Conservation (phyloP, 2,113 vertebrate species). For the Martes martes region DNA sequence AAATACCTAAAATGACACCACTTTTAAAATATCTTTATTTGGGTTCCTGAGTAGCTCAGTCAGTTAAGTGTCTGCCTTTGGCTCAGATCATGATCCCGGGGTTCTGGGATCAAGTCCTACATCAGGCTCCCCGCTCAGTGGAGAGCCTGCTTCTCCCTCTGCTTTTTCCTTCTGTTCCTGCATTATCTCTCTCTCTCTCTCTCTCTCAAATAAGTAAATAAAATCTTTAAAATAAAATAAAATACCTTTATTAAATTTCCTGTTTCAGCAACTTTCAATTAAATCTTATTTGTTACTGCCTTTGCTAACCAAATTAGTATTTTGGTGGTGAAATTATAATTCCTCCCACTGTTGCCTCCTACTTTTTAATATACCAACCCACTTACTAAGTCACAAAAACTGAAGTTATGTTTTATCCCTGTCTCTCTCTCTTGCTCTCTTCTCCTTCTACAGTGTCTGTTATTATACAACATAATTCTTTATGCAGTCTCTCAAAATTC, state of each 20-base stretch:
- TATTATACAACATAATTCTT: background rate
- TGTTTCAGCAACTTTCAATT: background rate
- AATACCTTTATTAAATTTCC: background rate
- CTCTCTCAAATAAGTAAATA: background rate
- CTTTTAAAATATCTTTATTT: background rate
- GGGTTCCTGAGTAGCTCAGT: background rate
- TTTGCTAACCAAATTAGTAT: background rate
- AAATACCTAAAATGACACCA: background rate
- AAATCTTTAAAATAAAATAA: background rate
- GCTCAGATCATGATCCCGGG: background rate
- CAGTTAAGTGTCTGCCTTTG: background rate
- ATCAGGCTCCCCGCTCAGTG: too few relatives aligned
- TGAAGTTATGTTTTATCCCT: background rate
- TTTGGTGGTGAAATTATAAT: background rate
- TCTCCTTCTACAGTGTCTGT: background rate
- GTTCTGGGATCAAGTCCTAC: background rate
- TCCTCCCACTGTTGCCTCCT: background rate
- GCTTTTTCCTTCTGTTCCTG: background rate
- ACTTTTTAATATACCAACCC: background rate
- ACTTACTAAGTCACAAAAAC: background rate
- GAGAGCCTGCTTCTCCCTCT: background rate
- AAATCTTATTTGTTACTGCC: background rate
- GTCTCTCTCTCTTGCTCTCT: background rate
- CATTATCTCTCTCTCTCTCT: too few relatives aligned
- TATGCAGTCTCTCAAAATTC: background rate